Evolutionary conservation across 30 jellyfish, hydroid and myxozoan species (phyloP).

Genomic region (Hydra vulgaris): DNA sequence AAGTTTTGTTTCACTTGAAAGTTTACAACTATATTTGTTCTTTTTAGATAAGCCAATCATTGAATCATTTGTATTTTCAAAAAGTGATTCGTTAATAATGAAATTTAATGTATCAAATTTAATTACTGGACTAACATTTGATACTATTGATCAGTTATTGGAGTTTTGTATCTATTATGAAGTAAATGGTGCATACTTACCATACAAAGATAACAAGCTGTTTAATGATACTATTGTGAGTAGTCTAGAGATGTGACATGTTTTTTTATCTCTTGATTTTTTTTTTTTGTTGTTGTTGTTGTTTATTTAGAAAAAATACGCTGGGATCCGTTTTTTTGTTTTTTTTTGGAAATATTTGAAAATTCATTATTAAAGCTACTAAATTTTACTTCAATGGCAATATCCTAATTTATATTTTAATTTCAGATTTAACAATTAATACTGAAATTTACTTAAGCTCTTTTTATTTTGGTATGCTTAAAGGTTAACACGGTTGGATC

Average conservation of each 20-base stretch:
- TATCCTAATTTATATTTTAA: no score
- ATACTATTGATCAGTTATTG: background rate
- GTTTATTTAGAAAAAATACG: no score
- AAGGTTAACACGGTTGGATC: no score
- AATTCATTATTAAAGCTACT: no score
- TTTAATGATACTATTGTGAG: background rate
- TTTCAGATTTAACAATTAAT: no score
- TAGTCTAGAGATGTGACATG: background rate
- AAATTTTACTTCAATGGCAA: no score
- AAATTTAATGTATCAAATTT: background rate
- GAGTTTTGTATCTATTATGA: background rate
- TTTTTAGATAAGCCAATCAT: background rate
- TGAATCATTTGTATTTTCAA: background rate
- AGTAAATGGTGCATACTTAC: background rate
- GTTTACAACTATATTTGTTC: background rate
- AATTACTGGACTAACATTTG: background rate
- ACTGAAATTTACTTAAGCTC: no score
- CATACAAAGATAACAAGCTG: background rate
- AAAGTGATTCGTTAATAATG: background rate
- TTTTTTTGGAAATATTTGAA: no score
- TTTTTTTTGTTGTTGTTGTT: background rate
- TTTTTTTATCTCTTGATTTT: no score
- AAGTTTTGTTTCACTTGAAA: no score
- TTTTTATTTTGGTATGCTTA: no score
- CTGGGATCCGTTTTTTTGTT: no score